Percentiles rank a stretch among this genome's conserved stretches.
These are phyloP conservation scores for Penelope pileata DNA, from an alignment of 2,113 vertebrate genomes.

Conservation along the genomic window DNA sequence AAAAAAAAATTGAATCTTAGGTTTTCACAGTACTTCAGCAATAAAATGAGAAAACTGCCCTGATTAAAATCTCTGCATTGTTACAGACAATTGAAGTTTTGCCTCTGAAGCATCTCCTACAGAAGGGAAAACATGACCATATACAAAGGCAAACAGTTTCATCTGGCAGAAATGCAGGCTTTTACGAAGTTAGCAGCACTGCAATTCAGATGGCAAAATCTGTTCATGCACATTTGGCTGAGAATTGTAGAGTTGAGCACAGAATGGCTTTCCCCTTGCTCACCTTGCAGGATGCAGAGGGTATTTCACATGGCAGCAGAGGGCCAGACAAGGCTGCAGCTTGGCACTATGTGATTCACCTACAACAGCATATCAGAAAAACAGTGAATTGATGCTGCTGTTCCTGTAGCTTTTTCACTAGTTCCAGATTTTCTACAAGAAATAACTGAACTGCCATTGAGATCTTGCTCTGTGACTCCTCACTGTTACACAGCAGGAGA, in stretches of 20 bases:
- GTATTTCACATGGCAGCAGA: not conserved
- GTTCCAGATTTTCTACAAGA: not conserved
- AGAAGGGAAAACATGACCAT: not conserved
- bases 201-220: not conserved
- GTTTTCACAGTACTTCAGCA: not conserved
- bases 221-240: too few relatives aligned
- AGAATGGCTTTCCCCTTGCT: not conserved
- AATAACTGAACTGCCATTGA: not conserved
- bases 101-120: not conserved
- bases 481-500: not conserved
- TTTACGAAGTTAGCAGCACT: not conserved
- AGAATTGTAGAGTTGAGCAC: not conserved
- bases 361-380: not conserved
- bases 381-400: not conserved
- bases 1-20: not conserved
- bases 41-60: not conserved
- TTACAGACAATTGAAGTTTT: not conserved
- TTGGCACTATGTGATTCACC: not conserved
- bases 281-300: not conserved
- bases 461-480: not conserved
- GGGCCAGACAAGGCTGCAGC: not conserved
- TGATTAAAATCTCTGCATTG: not conserved
- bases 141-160: not conserved
- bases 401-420: not conserved
- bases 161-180: not conserved